Conservation (phyloP, 1,140 invertebrate genomes). For the Zaprionus ghesquierei region DNA sequence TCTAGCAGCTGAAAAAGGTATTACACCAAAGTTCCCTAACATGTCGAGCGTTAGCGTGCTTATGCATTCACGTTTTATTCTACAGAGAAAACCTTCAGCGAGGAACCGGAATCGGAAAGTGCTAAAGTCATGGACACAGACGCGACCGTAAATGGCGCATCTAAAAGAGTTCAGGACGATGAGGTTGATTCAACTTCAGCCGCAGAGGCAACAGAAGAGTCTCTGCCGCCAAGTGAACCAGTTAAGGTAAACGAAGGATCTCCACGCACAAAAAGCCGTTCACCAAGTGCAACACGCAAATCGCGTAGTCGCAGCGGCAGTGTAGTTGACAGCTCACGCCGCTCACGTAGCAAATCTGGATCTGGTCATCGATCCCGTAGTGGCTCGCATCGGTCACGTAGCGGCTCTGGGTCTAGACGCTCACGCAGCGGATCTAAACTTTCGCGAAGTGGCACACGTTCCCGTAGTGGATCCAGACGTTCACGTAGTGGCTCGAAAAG, state of each 20-base stretch:
- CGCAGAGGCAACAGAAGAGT: slow-evolving; percentile 1
- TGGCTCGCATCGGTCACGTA: slow-evolving; percentile 33
- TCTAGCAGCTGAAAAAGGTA: slow-evolving; percentile 31
- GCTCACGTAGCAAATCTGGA: slow-evolving; percentile 81
- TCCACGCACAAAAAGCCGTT: slow-evolving; percentile 79
- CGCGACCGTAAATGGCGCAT: neutral
- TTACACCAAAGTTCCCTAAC: slow-evolving; percentile 5
- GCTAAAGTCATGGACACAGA: neutral
- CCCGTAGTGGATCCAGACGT: slow-evolving; percentile 29
- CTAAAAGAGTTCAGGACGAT: slow-evolving; percentile 33
- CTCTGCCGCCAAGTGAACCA: slow-evolving; percentile 65
- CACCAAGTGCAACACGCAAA: slow-evolving; percentile 67
- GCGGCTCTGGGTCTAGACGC: neutral
- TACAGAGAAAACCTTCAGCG: slow-evolving; percentile 4
- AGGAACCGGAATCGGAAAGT: slow-evolving; percentile 8
- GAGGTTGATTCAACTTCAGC: slow-evolving; percentile 29
- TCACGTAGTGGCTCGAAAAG: slow-evolving; percentile 80
- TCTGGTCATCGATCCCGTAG: slow-evolving; percentile 10
- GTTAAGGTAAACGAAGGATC: slow-evolving; percentile 35
- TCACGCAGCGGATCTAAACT: slow-evolving; percentile 57
- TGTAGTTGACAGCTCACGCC: slow-evolving; percentile 45
- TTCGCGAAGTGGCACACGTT: neutral
- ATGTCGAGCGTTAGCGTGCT: slow-evolving; percentile 22
- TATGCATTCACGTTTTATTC: slow-evolving; percentile 28
- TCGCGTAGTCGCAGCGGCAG: slow-evolving; percentile 73